Conservation (phyloP, 2,113 vertebrate genomes). For the Herpetotheres cachinnans region DNA sequence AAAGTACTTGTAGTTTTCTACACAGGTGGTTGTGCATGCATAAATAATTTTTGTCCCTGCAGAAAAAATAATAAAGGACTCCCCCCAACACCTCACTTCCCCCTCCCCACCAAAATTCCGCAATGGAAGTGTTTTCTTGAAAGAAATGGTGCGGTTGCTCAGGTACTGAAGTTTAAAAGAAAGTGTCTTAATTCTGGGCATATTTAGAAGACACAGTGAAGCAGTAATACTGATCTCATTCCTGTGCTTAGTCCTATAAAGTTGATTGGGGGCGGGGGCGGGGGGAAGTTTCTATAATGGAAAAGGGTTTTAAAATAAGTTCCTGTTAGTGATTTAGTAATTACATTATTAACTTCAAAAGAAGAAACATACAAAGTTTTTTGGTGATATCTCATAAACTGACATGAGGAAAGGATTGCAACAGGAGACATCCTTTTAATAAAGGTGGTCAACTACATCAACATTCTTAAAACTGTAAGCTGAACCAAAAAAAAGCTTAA, state of each 20-base stretch:
- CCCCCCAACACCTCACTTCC: rapidly evolving
- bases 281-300: neutral
- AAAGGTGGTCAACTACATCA: neutral
- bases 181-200: neutral
- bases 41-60: neutral
- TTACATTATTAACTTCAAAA: neutral
- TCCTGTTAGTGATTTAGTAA: neutral
- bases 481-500: neutral
- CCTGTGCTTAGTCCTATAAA: neutral
- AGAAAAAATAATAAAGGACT: neutral
- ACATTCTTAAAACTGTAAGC: neutral
- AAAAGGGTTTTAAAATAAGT: neutral
- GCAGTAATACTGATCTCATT: neutral
- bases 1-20: neutral
- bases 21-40: rapidly evolving
- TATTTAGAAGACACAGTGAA: neutral
- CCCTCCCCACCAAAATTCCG: neutral
- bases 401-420: neutral
- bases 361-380: neutral
- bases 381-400: neutral
- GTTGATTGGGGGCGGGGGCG: too few species aligned
- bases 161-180: neutral
- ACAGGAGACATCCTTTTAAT: neutral
- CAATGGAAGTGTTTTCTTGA: rapidly evolving
- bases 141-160: rapidly evolving